Percentiles rank a stretch among this genome's conserved stretches.
These are phyloP conservation scores for Automeris io DNA, from an alignment of 2,888 invertebrate species.

Conservation along the genomic window DNA sequence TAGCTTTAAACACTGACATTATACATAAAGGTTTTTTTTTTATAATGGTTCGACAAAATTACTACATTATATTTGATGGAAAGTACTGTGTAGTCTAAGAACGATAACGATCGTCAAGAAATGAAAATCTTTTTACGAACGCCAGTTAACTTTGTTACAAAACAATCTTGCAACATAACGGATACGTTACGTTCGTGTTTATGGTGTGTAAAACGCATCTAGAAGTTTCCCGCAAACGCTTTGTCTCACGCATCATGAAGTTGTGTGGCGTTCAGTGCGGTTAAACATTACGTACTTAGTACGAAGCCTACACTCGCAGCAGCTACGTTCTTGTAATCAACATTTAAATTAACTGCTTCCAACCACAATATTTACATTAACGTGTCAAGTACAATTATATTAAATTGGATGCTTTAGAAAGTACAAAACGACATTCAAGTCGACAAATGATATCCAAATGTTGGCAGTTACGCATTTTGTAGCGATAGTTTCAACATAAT, in stretches of 20 bases:
- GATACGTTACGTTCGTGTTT: slow-evolving; percentile 30
- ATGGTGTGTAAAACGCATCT: slow-evolving; percentile 41
- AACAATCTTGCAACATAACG: slow-evolving; percentile 30
- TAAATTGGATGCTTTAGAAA: too few species aligned
- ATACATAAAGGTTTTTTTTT: too few species aligned
- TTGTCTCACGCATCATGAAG: slow-evolving; percentile 30
- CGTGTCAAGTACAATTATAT: slow-evolving; percentile 14
- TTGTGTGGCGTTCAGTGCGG: slow-evolving; percentile 20
- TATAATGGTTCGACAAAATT: too few species aligned
- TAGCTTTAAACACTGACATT: too few species aligned
- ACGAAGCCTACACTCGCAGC: not conserved
- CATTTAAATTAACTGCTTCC: not conserved
- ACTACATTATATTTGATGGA: too few species aligned
- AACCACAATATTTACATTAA: slow-evolving; percentile 12
- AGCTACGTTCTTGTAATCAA: not conserved
- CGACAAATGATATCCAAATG: too few species aligned
- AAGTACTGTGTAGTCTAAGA: too few species aligned
- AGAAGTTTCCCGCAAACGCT: slow-evolving; percentile 23
- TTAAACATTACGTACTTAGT: slow-evolving; percentile 13
- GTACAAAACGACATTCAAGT: too few species aligned
- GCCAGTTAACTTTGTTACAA: slow-evolving; percentile 23
- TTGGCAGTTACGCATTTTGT: too few species aligned
- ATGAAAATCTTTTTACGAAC: not conserved
- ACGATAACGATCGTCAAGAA: too few species aligned
- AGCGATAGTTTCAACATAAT: too few species aligned